Evolutionary conservation across 2,888 invertebrate genomes (phyloP), one percentile per base, ranked within the genome.

Genomic region (Muschampia plurimacula): DNA sequence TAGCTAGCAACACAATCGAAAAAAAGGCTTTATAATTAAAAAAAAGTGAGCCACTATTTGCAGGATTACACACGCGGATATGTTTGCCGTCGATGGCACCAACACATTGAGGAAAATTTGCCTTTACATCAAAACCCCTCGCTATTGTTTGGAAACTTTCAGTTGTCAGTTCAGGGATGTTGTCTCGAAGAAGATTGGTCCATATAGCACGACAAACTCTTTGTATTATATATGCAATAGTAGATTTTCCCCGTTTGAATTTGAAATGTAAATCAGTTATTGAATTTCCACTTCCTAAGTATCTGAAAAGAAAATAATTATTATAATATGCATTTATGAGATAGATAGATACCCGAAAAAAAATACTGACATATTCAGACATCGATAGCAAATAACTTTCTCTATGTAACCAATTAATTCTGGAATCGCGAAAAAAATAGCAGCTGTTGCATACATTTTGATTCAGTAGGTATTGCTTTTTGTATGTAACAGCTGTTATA

Each of bases 401-500:
- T 41, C 41, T 41, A 41, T 41, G 41, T 41, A 41, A 41, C 41
- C 41, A 41, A 41, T 41, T 41, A 41, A 41, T 41, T 41, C 41
- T 41, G 41, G 41, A 41, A 41, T 41, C 41, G 41, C 41, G 41
- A 41, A 41, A 41, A 41, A 76, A 72, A 66, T 75, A 41, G 73
- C 74, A 76, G 60, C 68, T 65, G 76, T 74, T 74, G 72, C 74
- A 13, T 73, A 69, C 41, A 41, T 41, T 41, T 41, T 41, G 41
- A 41, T 41, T 41, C 41, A 41, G 41, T 73, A 66, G 69, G 66
- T 62, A 72, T 74, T 69, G 69, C 69, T 52, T 66, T 72, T 72
- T 69, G 72, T 69, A 62, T 46, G 69, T 69, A 72, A 69, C 63
- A 69, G 67, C 74, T 74, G 72, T 72, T 72, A 44, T 70, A 74